Evolutionary conservation across 2,888 invertebrate species (phyloP), one percentile per base, ranked within the genome.

Genomic region (Orchestes rusci): DNA sequence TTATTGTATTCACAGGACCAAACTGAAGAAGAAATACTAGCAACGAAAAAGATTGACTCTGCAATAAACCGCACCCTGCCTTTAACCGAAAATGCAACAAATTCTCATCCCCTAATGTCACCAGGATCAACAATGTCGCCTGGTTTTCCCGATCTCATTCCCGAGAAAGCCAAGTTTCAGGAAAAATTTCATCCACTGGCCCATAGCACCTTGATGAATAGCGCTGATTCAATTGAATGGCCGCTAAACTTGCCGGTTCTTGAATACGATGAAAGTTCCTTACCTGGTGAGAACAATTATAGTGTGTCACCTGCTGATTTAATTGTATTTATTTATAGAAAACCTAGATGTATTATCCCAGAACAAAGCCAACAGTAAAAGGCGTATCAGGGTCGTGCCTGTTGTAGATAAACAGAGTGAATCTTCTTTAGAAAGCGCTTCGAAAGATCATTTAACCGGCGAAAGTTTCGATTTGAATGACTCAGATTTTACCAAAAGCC

Each of bases 401-500:
- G n/a, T n/a, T n/a, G n/a, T n/a, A n/a, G n/a, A n/a, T n/a, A n/a
- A n/a, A n/a, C n/a, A n/a, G n/a, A n/a, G n/a, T n/a, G n/a, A n/a
- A n/a, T n/a, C n/a, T n/a, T n/a, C n/a, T n/a, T n/a, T n/a, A n/a
- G n/a, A n/a, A n/a, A n/a, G n/a, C n/a, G n/a, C n/a, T n/a, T n/a
- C n/a, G n/a, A n/a, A n/a, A n/a, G n/a, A n/a, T n/a, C n/a, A n/a
- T n/a, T n/a, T n/a, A n/a, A n/a, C n/a, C n/a, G n/a, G n/a, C n/a
- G n/a, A n/a, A n/a, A n/a, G n/a, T n/a, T n/a, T n/a, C n/a, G n/a
- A n/a, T n/a, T n/a, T n/a, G n/a, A n/a, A n/a, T n/a, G n/a, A n/a
- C n/a, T n/a, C 28, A 65, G 67, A 66, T 53, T 65, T 79, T 71
- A 75, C 77, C 16, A 75, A 74, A 28, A 76, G 78, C 16, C 76